phyloP scores from a whole-genome alignment of 2,888 invertebrate species.

The Ophion costatus region DNA sequence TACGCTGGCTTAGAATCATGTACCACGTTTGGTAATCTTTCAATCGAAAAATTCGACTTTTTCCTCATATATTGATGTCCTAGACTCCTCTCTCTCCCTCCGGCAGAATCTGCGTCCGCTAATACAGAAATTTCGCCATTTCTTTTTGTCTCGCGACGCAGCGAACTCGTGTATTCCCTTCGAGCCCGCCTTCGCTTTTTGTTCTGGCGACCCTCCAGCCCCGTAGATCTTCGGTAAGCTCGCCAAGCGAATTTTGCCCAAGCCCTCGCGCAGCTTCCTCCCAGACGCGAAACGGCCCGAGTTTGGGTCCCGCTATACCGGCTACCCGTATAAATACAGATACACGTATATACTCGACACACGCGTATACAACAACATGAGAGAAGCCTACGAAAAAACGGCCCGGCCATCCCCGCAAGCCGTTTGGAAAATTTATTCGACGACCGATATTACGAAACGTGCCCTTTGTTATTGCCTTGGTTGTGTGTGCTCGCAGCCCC shows the following conservation, averaged over 20 bases:
- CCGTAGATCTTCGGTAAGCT: constrained; percentile 42
- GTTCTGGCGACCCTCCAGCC: constrained; percentile 22
- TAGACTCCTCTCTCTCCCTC: neutral
- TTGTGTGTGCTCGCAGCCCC: constrained; percentile 3
- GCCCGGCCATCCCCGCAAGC: constrained; percentile 48
- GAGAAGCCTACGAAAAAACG: constrained; percentile 38
- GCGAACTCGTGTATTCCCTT: constrained; percentile 21
- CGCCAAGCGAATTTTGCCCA: constrained; percentile 53
- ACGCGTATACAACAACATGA: neutral
- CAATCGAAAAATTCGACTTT: no score
- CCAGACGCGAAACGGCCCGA: constrained; percentile 22
- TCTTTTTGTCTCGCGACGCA: constrained; percentile 5
- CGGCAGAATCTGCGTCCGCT: neutral
- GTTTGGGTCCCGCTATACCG: neutral
- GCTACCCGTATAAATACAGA: neutral
- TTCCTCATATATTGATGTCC: neutral
- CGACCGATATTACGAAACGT: constrained; percentile 64
- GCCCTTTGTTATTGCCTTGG: constrained; percentile 42
- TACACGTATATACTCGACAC: neutral
- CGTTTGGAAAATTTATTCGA: constrained; percentile 66
- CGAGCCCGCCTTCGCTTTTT: constrained; percentile 16
- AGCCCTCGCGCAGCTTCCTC: neutral
- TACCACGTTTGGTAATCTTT: no score
- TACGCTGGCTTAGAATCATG: no score
- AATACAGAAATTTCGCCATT: constrained; percentile 43